Conservation (phyloP, 2,113 vertebrate genomes). For the Dasypus novemcinctus region DNA sequence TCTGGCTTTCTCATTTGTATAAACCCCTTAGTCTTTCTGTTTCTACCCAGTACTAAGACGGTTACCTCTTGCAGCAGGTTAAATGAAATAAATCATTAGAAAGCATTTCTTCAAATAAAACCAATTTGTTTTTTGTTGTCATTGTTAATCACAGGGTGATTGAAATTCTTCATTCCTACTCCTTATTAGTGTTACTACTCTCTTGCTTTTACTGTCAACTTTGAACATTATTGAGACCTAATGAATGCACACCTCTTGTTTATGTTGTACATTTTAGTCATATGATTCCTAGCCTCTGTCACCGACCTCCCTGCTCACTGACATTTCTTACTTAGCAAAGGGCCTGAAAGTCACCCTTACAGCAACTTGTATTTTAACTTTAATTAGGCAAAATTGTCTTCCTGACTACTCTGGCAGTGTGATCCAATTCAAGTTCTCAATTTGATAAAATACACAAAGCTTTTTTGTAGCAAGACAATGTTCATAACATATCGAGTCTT, state of each 20-base stretch:
- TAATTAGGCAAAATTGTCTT: conserved; percentile 10
- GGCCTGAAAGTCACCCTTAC: neutral
- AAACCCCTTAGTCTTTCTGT: neutral
- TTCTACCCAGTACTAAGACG: neutral
- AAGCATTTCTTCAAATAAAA: neutral
- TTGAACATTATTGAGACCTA: neutral
- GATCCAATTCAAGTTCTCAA: neutral
- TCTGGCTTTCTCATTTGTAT: neutral
- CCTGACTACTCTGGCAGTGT: neutral
- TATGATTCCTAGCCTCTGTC: neutral
- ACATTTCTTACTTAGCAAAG: conserved; percentile 3
- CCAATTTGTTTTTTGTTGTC: neutral
- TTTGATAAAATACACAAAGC: neutral
- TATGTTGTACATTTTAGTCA: neutral
- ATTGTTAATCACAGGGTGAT: neutral
- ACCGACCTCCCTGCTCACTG: neutral
- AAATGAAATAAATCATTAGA: conserved; percentile 7
- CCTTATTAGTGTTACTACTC: neutral
- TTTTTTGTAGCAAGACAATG: neutral
- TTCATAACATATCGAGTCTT: neutral
- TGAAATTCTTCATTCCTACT: neutral
- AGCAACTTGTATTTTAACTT: neutral
- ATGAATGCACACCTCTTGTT: neutral
- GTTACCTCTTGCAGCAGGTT: neutral
- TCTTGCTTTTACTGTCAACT: neutral